Conservation (phyloP, 1,140 invertebrate species). For the Cydia amplana region DNA sequence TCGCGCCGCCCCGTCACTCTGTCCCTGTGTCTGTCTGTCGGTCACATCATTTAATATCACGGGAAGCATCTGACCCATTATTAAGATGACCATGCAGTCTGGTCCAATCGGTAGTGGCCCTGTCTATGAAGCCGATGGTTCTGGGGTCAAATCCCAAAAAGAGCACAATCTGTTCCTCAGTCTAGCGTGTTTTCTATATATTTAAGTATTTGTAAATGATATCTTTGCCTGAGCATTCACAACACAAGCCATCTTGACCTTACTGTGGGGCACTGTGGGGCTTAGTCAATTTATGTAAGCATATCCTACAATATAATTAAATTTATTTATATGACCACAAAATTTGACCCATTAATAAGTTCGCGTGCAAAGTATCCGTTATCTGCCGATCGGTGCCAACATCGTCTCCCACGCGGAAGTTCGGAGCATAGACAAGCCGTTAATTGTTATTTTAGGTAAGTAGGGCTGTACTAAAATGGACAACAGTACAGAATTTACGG, state of each 20-base stretch:
- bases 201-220: background rate
- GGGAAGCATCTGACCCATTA: no score
- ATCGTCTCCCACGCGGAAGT: background rate
- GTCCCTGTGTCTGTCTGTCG: no score
- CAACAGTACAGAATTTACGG: background rate
- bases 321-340: no score
- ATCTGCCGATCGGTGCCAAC: background rate
- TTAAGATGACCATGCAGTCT: no score
- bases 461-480: background rate
- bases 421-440: background rate
- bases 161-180: background rate
- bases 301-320: no score
- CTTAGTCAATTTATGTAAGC: no score
- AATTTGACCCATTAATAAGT: no score
- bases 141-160: no score
- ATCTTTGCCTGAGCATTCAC: background rate
- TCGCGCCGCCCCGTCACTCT: no score
- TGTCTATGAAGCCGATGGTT: no score
- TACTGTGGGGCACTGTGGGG: background rate
- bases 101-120: no score
- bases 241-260: background rate
- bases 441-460: constrained; percentile 12
- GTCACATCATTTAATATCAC: no score
- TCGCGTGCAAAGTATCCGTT: background rate
- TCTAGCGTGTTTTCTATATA: background rate